Evolutionary conservation across 1,140 invertebrate genomes (phyloP), one percentile per base, ranked within the genome.

Genomic region (Heliothis subflexa): DNA sequence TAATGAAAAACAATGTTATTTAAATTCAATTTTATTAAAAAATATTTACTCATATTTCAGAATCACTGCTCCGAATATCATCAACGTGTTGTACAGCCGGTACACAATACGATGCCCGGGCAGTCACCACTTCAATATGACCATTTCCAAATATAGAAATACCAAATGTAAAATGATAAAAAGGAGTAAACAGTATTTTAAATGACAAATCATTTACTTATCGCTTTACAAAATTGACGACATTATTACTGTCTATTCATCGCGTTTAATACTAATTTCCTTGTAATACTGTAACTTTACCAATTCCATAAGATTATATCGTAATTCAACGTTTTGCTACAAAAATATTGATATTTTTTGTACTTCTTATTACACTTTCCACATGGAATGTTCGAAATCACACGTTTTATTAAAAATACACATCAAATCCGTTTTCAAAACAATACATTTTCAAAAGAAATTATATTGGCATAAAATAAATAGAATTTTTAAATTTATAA

Each of bases 341-440:
- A 94, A 94, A 93, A 94, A 93, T 93, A 93, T 94, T 88, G 85
- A 86, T 89, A 89, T 90, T 86, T 93, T 94, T 94, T 93, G 91
- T 94, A 93, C 91, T 94, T 92, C 85, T 88, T 86, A 92, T 91
- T 89, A 91, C 89, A 91, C 85, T 89, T 93, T 86, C 91, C 89
- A 83, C 78, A 81, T 93, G 93, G 93, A 94, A 94, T 94, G 93
- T 93, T 91, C 81, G 84, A 91, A 90, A 93, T 94, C 91, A 94
- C 93, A 90, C 88, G 83, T 85, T 88, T 88, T 77, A 78, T 84
- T 84, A 85, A 87, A 88, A 88, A 83, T 89, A 93, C 85, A 91
- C 86, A 91, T 85, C 82, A 79, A 86, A 85, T 86, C 78, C 83
- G 61, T 83, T 85, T 85, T 86, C 80, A 86, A 87, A 89, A 78